These are phyloP conservation scores for Pyrgilauda ruficollis DNA, from an alignment of 2,113 vertebrate genomes.

Conservation along the genomic window DNA sequence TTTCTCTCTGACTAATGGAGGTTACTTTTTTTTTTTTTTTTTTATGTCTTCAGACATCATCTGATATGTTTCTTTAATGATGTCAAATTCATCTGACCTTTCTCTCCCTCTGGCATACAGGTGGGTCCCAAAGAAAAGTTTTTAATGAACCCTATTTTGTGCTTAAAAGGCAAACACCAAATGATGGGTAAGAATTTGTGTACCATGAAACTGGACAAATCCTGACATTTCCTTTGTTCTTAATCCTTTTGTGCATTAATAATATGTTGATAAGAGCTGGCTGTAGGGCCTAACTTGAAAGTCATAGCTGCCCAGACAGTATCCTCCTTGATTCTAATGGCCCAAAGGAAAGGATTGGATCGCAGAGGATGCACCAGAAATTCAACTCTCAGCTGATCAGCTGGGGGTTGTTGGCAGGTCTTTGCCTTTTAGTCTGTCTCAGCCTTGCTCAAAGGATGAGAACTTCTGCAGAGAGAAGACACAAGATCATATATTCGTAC, in stretches of 20 bases:
- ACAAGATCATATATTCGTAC: not conserved
- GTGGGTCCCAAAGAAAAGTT: not conserved
- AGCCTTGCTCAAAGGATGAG: not conserved
- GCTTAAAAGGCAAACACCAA: not conserved
- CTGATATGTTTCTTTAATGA: not conserved
- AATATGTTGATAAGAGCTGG: not conserved
- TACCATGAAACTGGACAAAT: not conserved
- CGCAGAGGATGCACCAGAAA: not conserved
- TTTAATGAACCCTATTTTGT: not conserved
- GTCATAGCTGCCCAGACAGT: not conserved
- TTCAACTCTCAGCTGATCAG: not conserved
- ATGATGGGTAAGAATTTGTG: not conserved
- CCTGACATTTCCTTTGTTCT: not conserved
- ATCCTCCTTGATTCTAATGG: not conserved
- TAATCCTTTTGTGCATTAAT: not conserved
- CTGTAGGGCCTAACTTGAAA: not conserved
- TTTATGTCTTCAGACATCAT: not conserved
- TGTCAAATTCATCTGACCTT: not conserved
- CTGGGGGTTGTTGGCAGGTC: fast-evolving
- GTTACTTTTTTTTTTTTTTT: not conserved
- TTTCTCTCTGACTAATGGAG: not conserved
- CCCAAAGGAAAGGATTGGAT: not conserved
- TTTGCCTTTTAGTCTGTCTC: not conserved
- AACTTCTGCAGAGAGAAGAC: not conserved
- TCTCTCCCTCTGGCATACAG: not conserved